Evolutionary conservation across 2,113 vertebrate genomes (phyloP).

Genomic region (Grantiella picta): DNA sequence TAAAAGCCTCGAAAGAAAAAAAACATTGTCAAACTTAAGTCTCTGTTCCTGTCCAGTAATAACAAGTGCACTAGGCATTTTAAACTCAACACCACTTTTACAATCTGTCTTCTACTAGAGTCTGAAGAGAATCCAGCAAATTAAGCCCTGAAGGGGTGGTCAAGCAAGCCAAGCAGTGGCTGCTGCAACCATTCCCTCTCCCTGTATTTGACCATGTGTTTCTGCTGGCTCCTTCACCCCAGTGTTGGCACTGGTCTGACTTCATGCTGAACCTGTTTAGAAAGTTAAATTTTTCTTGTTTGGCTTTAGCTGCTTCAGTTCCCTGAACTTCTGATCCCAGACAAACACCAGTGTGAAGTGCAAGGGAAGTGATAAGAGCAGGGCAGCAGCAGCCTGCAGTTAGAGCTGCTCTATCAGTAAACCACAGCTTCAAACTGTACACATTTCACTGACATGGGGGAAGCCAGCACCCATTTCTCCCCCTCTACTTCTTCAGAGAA

Average conservation of each 20-base stretch:
- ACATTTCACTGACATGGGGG: not conserved
- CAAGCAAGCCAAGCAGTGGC: not conserved
- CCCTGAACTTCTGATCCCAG: not conserved
- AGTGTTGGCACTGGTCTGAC: not conserved
- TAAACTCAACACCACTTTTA: not conserved
- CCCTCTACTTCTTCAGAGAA: not conserved
- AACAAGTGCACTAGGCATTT: not conserved
- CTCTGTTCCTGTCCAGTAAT: not conserved
- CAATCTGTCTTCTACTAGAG: not conserved
- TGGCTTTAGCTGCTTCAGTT: not conserved
- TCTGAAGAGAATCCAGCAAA: not conserved
- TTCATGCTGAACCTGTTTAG: not conserved
- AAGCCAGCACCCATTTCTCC: not conserved
- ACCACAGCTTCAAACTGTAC: not conserved
- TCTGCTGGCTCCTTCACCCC: not conserved
- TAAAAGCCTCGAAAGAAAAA: not conserved
- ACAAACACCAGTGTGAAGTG: not conserved
- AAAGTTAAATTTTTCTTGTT: slow-evolving; percentile 5
- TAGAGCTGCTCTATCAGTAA: not conserved
- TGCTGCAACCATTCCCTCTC: not conserved
- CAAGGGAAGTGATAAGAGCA: not conserved
- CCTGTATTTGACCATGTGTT: not conserved
- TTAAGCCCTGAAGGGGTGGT: not conserved
- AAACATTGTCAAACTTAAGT: not conserved
- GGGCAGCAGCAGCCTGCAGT: not conserved